These are phyloP conservation scores for Noctuana brunneofusca DNA, from an alignment of 2,888 invertebrate genomes.

Conservation along the genomic window DNA sequence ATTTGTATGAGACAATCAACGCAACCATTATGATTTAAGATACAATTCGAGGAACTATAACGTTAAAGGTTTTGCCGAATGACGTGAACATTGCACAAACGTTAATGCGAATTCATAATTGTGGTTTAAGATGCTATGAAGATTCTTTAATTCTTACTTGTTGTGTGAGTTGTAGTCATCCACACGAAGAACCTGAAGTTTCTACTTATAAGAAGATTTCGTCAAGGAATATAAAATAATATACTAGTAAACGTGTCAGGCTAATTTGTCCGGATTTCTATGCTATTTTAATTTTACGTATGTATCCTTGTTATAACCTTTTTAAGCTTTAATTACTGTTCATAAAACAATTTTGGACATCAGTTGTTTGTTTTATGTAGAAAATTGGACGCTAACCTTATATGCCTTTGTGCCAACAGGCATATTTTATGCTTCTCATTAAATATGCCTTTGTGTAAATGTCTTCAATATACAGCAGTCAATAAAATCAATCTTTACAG, in stretches of 20 bases:
- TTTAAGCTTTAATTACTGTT: not conserved
- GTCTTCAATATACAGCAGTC: not conserved
- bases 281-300: too few species aligned
- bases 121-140: not conserved
- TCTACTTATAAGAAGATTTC: too few species aligned
- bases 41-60: constrained; percentile 16
- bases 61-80: constrained; percentile 18
- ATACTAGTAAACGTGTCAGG: too few species aligned
- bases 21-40: not conserved
- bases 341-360: not conserved
- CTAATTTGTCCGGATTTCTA: too few species aligned
- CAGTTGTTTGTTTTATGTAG: too few species aligned
- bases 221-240: too few species aligned
- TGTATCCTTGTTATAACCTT: not conserved
- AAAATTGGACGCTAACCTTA: too few species aligned
- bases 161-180: too few species aligned
- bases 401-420: too few species aligned
- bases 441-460: not conserved
- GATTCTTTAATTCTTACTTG: not conserved
- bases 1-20: not conserved
- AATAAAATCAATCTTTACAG: constrained; percentile 1
- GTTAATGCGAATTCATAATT: not conserved
- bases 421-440: not conserved
- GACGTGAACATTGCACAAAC: constrained; percentile 16
- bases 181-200: too few species aligned